Evolutionary conservation across 2,113 vertebrate species (phyloP), one percentile per base, ranked within the genome.

Genomic region (Gavia stellata): DNA sequence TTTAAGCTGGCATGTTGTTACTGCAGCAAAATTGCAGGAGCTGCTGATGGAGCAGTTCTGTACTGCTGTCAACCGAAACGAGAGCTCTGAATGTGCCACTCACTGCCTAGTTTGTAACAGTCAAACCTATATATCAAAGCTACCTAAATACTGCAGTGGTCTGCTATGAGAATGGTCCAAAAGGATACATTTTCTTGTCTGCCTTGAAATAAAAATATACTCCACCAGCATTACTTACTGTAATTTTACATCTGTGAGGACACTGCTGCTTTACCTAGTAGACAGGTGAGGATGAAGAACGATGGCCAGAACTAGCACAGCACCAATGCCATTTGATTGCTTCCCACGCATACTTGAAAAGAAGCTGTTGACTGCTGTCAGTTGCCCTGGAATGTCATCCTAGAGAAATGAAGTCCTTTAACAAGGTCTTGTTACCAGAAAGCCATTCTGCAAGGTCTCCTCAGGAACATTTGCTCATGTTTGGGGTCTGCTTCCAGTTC

Each of bases 291-390:
- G 52, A 72, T 4, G 6, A 79, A 61, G 36, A 85, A 38, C 0
- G 0, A 31, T 4, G 25, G 17, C 31, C 28, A 84, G 36, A 90
- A 36, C 3, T 10, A 61, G 17, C 2, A 18, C 0, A 58, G 52
- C 36, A 82, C 44, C 26, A 63, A 47, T 29, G 21, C 12, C 47
- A 7, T 49, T 73, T 67, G 36, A 34, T 83, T 81, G 24, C 19
- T 53, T 23, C 65, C 47, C 0, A 2, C 9, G 25, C 6, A 4
- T 11, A 34, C n/a, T 34, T 55, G 65, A 79, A 47, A 86, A 75
- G 62, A 50, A 62, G 55, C 10, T 86, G 42, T n/a, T 67, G 40
- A 44, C 29, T 40, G 20, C 56, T 65, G 18, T 1, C 42, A 55
- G 1, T 10, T 34, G 33, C 17, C 24, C 33, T 83, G 63, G 56